Evolutionary conservation across 1,140 invertebrate genomes (phyloP), one percentile per base, ranked within the genome.

Genomic region (Semibalanus balanoides): DNA sequence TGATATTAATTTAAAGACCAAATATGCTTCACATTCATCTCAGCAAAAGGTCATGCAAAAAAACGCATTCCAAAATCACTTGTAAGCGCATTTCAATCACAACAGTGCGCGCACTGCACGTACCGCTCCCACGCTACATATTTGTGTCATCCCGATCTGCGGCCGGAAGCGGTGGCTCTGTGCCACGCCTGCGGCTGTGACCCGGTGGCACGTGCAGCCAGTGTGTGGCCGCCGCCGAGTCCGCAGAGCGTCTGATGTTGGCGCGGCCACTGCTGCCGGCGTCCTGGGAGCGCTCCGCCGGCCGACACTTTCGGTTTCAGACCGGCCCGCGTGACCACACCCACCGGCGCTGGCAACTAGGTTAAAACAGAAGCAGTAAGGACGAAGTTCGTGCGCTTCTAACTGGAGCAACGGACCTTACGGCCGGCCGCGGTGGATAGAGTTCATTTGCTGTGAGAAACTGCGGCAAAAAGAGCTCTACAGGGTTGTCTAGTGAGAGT

Each of bases 401-500:
- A 64, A 64, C 51, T 64, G 51, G 51, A 64, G 51, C 51, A 64
- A 64, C 51, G 51, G 51, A 25, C 51, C 51, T 64, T 64, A 64
- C 51, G 51, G 22, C 14, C 22, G 51, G 51, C 7, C 51, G 51
- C 51, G 51, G 51, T 64, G 51, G 51, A 64, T 64, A 64, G 51
- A 64, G 51, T 64, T 64, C 51, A 64, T 64, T 64, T 64, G 51
- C 51, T 64, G 51, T 64, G 51, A 64, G 51, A 64, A 64, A 64
- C 51, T 64, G 51, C 51, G 51, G 51, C 51, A 64, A 64, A 64
- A 64, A 64, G 51, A 64, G 51, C 51, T 64, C 51, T 64, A 64
- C 51, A 64, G 51, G 22, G 51, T 64, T 64, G 51, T 64, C 51
- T 25, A 64, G 51, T 64, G 51, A 64, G 51, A 64, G 51, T 64